Evolutionary conservation across 2,888 invertebrate genomes (phyloP), one percentile per base, ranked within the genome.

Genomic region (Zele albiditarsus): DNA sequence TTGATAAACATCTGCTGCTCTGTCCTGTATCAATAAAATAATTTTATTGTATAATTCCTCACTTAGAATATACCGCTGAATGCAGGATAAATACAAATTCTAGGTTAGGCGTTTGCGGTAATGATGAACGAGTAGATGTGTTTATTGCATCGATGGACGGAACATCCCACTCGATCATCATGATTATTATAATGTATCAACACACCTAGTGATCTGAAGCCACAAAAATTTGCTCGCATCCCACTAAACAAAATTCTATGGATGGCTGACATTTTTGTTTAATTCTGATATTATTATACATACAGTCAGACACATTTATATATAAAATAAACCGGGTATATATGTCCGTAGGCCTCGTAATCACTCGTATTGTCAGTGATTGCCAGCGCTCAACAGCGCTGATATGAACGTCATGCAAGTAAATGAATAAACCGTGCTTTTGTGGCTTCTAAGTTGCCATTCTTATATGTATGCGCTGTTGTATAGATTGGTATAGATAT

Each of bases 201-300:
- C 75, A 57, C 75, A 80, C 80, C 76, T 23, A 81, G 71, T 3
- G 77, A 71, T 75, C 80, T 81, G 8, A 81, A 80, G 75, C 79
- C 73, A 31, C 77, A 76, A 23, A 82, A 81, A 78, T 73, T 79
- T 58, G 70, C 75, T 57, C 67, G 74, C 28, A 82, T 65, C 23
- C 80, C 78, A 2, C 66, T 77, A 58, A 71, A 78, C 31, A 81
- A 65, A 65, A 82, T 74, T 74, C 81, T 74, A 6, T 80, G 78
- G 2, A 80, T 76, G 62, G 82, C 81, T 73, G 82, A 78, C 84
- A 84, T 83, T 76, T 79, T 82, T 74, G 10, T 20, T 23, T 8
- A 4, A 53, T 23, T 12, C 10, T 12, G 12, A 38, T 38, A 38
- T 38, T 38, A 38, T 38, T 38, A 38, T 38, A n/a, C n/a, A n/a